Base-by-base conservation (phyloP, 2,113 vertebrate species). In the Chaetops frenatus region DNA sequence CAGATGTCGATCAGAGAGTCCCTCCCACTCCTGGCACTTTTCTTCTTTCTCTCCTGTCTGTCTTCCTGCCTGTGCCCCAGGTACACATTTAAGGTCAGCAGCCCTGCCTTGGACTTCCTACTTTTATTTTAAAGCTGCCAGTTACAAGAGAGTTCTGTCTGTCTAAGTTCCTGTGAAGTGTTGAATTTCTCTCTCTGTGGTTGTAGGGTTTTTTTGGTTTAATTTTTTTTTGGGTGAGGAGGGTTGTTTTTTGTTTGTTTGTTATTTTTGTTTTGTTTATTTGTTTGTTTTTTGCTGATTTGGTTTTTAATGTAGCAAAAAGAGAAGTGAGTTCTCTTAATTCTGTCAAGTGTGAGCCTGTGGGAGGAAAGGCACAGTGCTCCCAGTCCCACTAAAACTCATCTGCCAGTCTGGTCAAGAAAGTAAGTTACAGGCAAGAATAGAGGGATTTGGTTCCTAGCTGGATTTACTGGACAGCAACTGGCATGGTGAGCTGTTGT, bases 381-480 rank as follows among this genome's bases (percentile, higher is more conserved):
- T 92, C 40, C 40, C 57, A 29, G 21, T 64, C 48, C 48, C 50
- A 33, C 25, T 29, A 25, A 77, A 64, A 28, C 15, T 94, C 16
- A 3, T 73, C 64, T 88, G 25, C 84, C 78, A 58, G 16, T 54
- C 38, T 88, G 38, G 38, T 82, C 36, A 23, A 62, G 36, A 54
- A 71, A 84, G 51, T 4, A 28, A 62, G 12, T 73, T 84, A 65
- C 44, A 65, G 72, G 65, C 57, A 76, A 66, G 80, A 83, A 35
- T n/a, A 56, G 20, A 58, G 65, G 53, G 79, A 54, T 90, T 92
- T 90, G 61, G 54, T 73, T 96, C 48, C 56, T 81, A 12, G 53
- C 65, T 84, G 60, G 44, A 45, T 81, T 44, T 64, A n/a, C 54
- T 40, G 67, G 72, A 35, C 60, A 94, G 71, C 74, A 90, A 69